Base-by-base conservation (phyloP, 2,888 invertebrate species). In the Pristionchus japonicus region DNA sequence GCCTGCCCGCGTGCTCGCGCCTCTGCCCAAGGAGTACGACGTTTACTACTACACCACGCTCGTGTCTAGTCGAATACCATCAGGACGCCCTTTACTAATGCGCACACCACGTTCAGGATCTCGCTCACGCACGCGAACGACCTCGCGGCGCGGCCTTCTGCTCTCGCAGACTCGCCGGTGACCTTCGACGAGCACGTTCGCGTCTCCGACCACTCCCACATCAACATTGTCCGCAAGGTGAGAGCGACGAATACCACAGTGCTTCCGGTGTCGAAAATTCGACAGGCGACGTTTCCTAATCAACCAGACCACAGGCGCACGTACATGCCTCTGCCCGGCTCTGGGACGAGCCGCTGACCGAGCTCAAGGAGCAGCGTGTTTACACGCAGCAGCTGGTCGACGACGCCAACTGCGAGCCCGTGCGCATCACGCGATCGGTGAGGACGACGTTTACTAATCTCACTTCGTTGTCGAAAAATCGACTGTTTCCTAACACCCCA, bases 101-200 rank as follows among this genome's bases (percentile, higher is more conserved):
- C 49, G 31, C 27, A 34, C 17, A 17, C 31, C 37, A 31, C 31
- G 37, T 27, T n/a, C 7, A 83, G 82, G 20, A 83, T 34, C 37
- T 83, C 82, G 52, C 82, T 83, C 31, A 52, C 52, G 20, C 52
- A 52, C 31, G 82, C 37, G n/a, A 52, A 52, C 82, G 34, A 37
- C 52, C 49, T 83, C 34, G 2, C 52, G 34, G 23, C 31, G 4
- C 49, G 23, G 37, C 77, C 77, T 4, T 77, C 77, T 3, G 23
- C 77, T n/a, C n/a, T 77, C 77, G 47, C 23, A 27, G 77, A 43
- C 43, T 49, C 52, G 52, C 82, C 82, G 34, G 49, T 83, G 20
- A 23, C 49, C 23, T 83, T 83, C 52, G 82, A 83, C 34, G 82
- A 83, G 82, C 82, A 83, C 52, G 82, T 83, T 17, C 82, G 82